Conservation (phyloP, 2,113 vertebrate species). For the Pomatorhinus ruficollis region DNA sequence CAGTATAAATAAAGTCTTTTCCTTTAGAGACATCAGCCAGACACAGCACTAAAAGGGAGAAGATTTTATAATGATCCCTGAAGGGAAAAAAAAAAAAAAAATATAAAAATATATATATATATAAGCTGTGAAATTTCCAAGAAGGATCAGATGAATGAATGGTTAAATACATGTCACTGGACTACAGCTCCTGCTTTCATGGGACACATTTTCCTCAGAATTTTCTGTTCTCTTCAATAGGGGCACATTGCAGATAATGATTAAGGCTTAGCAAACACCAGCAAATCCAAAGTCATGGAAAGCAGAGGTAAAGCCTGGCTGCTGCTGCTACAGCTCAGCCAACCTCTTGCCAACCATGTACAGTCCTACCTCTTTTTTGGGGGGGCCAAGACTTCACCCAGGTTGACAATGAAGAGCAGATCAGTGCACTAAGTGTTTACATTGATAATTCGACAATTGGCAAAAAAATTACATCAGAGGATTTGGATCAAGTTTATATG, state of each 20-base stretch:
- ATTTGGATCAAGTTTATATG: background rate
- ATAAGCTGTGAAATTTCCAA: background rate
- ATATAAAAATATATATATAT: no score
- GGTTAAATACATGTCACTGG: background rate
- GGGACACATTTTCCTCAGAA: background rate
- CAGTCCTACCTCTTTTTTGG: background rate
- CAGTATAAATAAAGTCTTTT: background rate
- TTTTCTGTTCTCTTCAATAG: background rate
- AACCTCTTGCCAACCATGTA: fast-evolving
- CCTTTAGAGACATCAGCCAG: background rate
- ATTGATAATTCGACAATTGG: background rate
- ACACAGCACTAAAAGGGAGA: background rate
- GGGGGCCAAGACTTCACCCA: background rate
- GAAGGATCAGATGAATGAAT: background rate
- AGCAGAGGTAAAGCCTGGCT: background rate
- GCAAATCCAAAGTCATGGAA: background rate
- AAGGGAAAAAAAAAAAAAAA: background rate
- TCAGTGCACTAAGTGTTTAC: background rate
- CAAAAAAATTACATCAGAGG: background rate
- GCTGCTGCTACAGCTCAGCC: background rate
- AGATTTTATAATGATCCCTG: background rate
- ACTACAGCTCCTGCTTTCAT: background rate
- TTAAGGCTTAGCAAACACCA: background rate
- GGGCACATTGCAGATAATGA: background rate
- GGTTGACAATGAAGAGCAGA: background rate